Evolutionary conservation across 2,797 vertebrate genomes (phyloP), one percentile per base, ranked within the genome.

Genomic region (Pteronotus mesoamericanus): DNA sequence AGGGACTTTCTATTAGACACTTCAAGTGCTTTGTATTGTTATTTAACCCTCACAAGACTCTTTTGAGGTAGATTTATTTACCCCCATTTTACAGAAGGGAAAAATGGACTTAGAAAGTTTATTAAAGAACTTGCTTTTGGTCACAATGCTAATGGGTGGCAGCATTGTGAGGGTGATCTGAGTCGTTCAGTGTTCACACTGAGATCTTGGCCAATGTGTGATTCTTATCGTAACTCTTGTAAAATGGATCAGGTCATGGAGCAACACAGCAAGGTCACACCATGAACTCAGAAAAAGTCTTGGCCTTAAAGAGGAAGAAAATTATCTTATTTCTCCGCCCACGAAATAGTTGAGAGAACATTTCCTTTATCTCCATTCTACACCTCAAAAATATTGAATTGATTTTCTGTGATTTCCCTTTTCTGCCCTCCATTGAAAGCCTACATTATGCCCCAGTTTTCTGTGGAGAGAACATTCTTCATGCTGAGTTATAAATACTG

Each of bases 331-430:
- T 66, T 96, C 82, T 92, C 83, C 94, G 86, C 66, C 94, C 46
- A 80, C 55, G 91, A 94, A 93, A 77, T 68, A 74, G 91, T 96
- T 59, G 69, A 79, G 68, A 91, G 64, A 94, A 94, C 24, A 29
- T 90, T 96, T 97, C 51, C 57, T 96, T 93, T 96, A 94, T 95
- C 93, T 95, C 74, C 83, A 68, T 95, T 95, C 74, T 86, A 95
- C n/a, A 87, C 94, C 92, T 95, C 93, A 91, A 89, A 96, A 86
- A 94, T 86, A 79, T 34, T 86, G 92, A 96, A 97, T 96, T 96
- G 97, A 97, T 96, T 97, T 97, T 93, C 69, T 69, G 74, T 91
- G 94, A 95, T 95, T 97, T 97, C 71, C 88, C 51, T 97, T 97
- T 95, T 96, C 83, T 97, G 91, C 83, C 83, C 91, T 96, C 77